Base-by-base conservation (phyloP, 2,797 vertebrate species). In the Esox lucius region DNA sequence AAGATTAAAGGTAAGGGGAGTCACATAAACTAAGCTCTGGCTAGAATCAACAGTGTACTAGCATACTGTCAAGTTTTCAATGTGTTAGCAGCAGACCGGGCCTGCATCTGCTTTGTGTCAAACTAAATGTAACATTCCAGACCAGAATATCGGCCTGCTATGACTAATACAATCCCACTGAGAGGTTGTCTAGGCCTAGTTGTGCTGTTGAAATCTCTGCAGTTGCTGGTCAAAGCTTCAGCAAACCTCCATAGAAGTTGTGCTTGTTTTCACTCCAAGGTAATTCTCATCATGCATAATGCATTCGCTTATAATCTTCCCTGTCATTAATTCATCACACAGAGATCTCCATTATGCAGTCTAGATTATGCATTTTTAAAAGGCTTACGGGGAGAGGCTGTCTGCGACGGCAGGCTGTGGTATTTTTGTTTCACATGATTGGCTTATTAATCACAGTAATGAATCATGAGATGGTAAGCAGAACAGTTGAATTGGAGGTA, bases 391-490 rank as follows among this genome's bases (percentile, higher is more conserved):
- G 67, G 68, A 89, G 84, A 88, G 85, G 89, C 87, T 85, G 86
- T 82, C 86, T 80, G 83, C 80, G 75, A 86, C 79, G 80, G 74
- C 56, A 68, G 19, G 64, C 79, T 75, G 82, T 76, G 83, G 76
- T 85, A 90, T 88, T 92, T 91, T 85, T 78, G 87, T 89, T 89
- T 88, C 84, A 86, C 83, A 86, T 83, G 88, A 90, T 84, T 75
- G 86, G 87, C 87, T 91, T 91, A 86, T 91, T 92, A 91, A 93
- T 93, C 89, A 91, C 84, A 80, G 87, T 91, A 91, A 92, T 93
- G 85, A 91, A 91, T 91, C 85, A 84, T 78, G 73, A 86, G 89
- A 87, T 49, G 66, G 73, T 82, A 81, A 86, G 84, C 81, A 82
- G 81, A 88, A 86, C 71, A 85, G 72, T 76, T 78, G 74, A 87